Evolutionary conservation across 2,888 invertebrate genomes (phyloP).

Genomic region (Tromatobia lineatoria): DNA sequence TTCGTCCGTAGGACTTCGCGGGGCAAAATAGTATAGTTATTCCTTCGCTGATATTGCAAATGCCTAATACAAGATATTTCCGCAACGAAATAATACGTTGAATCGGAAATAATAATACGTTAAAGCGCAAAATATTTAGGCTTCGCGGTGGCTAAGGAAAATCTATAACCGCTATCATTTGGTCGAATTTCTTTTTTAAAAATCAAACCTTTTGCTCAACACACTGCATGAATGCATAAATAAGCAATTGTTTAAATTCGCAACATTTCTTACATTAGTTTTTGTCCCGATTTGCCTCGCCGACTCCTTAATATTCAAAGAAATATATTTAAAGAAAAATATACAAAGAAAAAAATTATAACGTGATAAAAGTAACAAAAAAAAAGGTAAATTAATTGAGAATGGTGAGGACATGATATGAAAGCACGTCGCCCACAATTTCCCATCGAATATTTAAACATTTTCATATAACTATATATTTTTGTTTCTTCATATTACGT

Average conservation of each 20-base stretch:
- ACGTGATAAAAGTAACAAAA: slow-evolving; percentile 28
- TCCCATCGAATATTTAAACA: slow-evolving; percentile 10
- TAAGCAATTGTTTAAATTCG: neutral
- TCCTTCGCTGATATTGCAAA: neutral
- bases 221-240: neutral
- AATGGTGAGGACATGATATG: slow-evolving; percentile 10
- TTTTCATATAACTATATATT: slow-evolving; percentile 34
- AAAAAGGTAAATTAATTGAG: slow-evolving; percentile 1
- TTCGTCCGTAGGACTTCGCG: slow-evolving; percentile 3
- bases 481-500: slow-evolving; percentile 44
- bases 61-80: neutral
- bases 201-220: neutral
- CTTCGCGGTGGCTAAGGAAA: neutral
- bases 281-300: slow-evolving; percentile 18
- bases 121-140: neutral
- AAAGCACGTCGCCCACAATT: slow-evolving; percentile 10
- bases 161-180: neutral
- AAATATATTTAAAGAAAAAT: slow-evolving; percentile 22
- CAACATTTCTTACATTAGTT: neutral
- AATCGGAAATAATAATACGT: neutral
- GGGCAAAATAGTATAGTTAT: slow-evolving; percentile 3
- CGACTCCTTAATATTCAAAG: slow-evolving; percentile 31
- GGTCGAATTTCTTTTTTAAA: neutral
- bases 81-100: slow-evolving; percentile 4
- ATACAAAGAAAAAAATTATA: slow-evolving; percentile 19